Evolutionary conservation across 2,113 vertebrate species (phyloP), one percentile per base, ranked within the genome.

Genomic region (Collichthys lucidus): DNA sequence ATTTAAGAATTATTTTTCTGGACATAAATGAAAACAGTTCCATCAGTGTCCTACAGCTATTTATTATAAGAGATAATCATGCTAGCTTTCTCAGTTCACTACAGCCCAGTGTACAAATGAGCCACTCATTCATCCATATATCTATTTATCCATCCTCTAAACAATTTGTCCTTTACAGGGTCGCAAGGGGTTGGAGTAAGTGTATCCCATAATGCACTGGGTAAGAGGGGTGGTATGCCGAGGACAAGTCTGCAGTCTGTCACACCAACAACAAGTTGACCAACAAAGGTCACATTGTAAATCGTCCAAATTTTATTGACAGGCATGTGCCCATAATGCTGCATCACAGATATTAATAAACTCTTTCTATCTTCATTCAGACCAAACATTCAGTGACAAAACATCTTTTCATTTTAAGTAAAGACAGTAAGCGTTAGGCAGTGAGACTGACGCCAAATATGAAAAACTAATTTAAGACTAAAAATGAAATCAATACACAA

Each of bases 401-500:
- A 7, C 4, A 22, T 64, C 50, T 10, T 22, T 74, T 46, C 2
- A 61, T 66, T 20, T 40, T 19, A 40, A 56, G 46, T 47, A 52
- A 55, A 75, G 31, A 44, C 11, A 60, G 15, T 50, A 44, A 29
- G 15, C 44, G 67, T 69, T 69, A 31, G 10, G 3, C 20, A 52
- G 22, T 35, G 10, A 12, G 49, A 55, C 15, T 70, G 42, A 79
- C 14, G 26, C 4, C 15, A 65, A 31, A 61, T 47, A 11, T 16
- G 5, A 31, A 40, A 40, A 83, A 52, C 15, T 40, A 3, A 74
- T 74, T 59, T 31, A 16, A 67, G 12, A 53, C 47, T 49, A 9
- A 65, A n/a, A 71, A 44, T 59, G 19, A 57, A 53, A 61, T 46
- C 53, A 53, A 47, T n/a, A 68, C 10, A 63, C 20, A 66, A 49